Evolutionary conservation across 2,888 invertebrate species (phyloP).

Genomic region (Chloroclysta siterata): DNA sequence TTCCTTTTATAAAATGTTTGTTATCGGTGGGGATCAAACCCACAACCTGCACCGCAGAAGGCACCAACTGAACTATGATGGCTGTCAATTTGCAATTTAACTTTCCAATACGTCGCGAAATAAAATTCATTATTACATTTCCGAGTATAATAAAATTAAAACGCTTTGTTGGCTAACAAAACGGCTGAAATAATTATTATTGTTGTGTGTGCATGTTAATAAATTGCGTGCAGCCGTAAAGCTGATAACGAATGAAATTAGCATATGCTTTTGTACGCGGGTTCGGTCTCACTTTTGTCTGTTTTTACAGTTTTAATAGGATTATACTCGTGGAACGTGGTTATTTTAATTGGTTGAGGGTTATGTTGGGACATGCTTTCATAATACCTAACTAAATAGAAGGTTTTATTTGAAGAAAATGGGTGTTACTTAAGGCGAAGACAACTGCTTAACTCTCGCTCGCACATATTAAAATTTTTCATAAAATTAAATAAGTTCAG

Average conservation of each 20-base stretch:
- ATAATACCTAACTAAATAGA: background rate
- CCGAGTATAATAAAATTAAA: conserved; percentile 25
- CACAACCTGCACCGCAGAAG: too few relatives aligned
- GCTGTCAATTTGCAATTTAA: too few relatives aligned
- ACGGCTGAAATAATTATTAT: conserved; percentile 34
- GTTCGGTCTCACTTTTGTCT: conserved; percentile 18
- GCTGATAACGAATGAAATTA: conserved; percentile 32
- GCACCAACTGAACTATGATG: too few relatives aligned
- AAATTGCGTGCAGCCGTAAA: conserved; percentile 32
- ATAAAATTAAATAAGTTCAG: too few relatives aligned
- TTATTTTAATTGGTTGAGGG: conserved; percentile 3
- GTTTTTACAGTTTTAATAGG: conserved; percentile 30
- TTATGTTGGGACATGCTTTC: background rate
- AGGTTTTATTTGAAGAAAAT: too few relatives aligned
- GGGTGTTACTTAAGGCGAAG: too few relatives aligned
- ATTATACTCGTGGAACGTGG: conserved; percentile 11
- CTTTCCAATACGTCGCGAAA: background rate
- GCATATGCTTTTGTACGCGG: conserved; percentile 29
- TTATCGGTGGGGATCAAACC: too few relatives aligned
- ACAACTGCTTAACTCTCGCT: too few relatives aligned
- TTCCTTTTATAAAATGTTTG: too few relatives aligned
- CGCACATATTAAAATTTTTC: too few relatives aligned
- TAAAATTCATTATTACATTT: conserved; percentile 2
- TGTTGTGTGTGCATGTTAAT: conserved; percentile 28
- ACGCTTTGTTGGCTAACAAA: conserved; percentile 33